Base-by-base conservation (phyloP, 2,888 invertebrate genomes). In the Steinernema carpocapsae region DNA sequence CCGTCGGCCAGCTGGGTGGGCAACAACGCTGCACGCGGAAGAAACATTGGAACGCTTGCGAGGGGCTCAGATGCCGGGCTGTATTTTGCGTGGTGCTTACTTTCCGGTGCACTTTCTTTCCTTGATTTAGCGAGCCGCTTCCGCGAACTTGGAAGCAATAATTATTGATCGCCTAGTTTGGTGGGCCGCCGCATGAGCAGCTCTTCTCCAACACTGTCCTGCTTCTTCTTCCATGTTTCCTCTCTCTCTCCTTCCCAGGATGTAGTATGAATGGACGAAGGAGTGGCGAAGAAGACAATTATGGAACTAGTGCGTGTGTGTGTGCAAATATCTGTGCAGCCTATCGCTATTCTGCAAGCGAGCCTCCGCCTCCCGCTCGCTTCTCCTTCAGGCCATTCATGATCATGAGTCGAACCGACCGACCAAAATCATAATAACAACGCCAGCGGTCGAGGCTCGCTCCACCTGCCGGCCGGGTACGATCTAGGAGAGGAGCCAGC, bases 1-100 rank as follows among this genome's bases (percentile, higher is more conserved):
- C 64, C 64, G 64, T 10, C 64, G 64, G 64, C 64, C 64, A 64
- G 64, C 64, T 64, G 64, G 64, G 64, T 64, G 64, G 64, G 64
- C 64, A 32, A n/a, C n/a, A n/a, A 29, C 17, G 64, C 17, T 7
- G 26, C 64, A 29, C 64, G 26, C 26, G 64, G 64, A 64, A 64
- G 64, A 64, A 64, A 64, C 37, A 64, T 17, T 64, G 64, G 17
- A 37, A 26, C 64, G 64, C 64, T 14, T 26, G 17, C 3, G 64
- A 32, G 17, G 48, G 32, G 64, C 64, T 26, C 29, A 37, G 37
- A 37, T 37, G 37, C 37, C 37, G 37, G 26, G 29, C 29, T 64
- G 24, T 64, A 26, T 14, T 64, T 64, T 32, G 1, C 29, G 24
- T 64, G 37, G 4, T 37, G 37, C 37, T 10, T 6, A 17, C 29